Evolutionary conservation across 2,888 invertebrate species (phyloP).

Genomic region (Ashinkailepas kermadecensis): DNA sequence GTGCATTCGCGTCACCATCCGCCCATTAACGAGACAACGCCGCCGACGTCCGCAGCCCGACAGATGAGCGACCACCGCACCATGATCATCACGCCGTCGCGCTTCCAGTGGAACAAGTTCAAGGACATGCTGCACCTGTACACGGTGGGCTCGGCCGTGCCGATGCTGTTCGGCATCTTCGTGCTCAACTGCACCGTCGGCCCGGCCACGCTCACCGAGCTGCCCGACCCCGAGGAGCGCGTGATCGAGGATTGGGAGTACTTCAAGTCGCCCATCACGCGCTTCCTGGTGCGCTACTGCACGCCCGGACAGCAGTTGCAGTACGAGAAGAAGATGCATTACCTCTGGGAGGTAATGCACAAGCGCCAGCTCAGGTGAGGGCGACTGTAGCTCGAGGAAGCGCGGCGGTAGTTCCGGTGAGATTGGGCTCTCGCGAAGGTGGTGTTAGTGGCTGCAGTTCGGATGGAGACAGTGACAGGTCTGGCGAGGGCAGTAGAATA

Average conservation of each 20-base stretch:
- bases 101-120: constrained; percentile 22
- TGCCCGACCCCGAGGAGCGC: background rate
- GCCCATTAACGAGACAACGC: too few species aligned
- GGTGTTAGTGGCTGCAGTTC: too few species aligned
- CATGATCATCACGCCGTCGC: constrained; percentile 7
- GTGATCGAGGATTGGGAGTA: background rate
- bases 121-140: constrained; percentile 15
- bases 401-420: too few species aligned
- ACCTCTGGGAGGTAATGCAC: background rate
- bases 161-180: background rate
- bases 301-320: background rate
- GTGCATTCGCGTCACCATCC: too few species aligned
- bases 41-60: background rate
- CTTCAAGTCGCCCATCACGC: constrained; percentile 11
- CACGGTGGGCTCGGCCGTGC: background rate
- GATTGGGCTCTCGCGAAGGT: too few species aligned
- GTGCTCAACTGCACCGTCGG: background rate
- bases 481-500: too few species aligned
- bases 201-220: background rate
- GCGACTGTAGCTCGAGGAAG: too few species aligned
- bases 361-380: constrained; percentile 7
- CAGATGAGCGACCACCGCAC: background rate
- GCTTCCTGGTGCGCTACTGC: constrained; percentile 9
- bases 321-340: constrained; percentile 5
- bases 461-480: too few species aligned